Evolutionary conservation across 2,888 invertebrate genomes (phyloP).

Genomic region (Leistus spinibarbis): DNA sequence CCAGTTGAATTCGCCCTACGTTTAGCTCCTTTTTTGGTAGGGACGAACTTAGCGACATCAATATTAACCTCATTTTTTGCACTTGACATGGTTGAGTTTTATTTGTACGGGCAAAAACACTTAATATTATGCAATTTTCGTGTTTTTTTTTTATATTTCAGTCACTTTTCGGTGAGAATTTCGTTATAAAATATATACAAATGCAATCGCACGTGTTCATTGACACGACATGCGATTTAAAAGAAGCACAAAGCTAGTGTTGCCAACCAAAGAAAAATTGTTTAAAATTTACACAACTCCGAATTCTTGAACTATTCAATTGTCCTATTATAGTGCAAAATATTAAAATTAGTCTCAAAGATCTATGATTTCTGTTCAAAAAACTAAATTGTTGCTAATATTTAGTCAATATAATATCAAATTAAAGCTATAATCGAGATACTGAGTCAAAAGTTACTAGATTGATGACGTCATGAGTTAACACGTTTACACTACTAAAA

Average conservation of each 20-base stretch:
- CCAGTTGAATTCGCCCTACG: constrained; percentile 59
- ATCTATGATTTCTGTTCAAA: too few species aligned
- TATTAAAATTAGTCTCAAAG: too few species aligned
- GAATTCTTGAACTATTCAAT: too few species aligned
- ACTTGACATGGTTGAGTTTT: constrained; percentile 39
- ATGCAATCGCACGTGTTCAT: constrained; percentile 15
- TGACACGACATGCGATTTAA: constrained; percentile 11
- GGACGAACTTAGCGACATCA: constrained; percentile 61
- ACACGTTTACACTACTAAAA: too few species aligned
- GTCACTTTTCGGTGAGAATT: background rate
- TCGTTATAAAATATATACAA: constrained; percentile 1
- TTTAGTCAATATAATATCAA: too few species aligned
- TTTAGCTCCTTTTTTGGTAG: constrained; percentile 61
- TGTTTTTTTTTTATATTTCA: background rate
- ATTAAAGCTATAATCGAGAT: too few species aligned
- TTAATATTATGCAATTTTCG: constrained; percentile 1
- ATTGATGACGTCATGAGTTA: too few species aligned
- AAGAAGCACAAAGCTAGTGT: background rate
- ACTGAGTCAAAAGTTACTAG: too few species aligned
- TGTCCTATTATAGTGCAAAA: too few species aligned
- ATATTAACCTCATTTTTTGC: constrained; percentile 60
- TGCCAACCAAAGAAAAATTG: too few species aligned
- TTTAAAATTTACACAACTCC: background rate
- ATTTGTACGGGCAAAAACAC: background rate
- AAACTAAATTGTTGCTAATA: background rate